Percentiles rank a stretch among this genome's conserved stretches.
These are phyloP conservation scores for Paramormyrops kingsleyae DNA, from an alignment of 2,113 vertebrate genomes.

Conservation along the genomic window DNA sequence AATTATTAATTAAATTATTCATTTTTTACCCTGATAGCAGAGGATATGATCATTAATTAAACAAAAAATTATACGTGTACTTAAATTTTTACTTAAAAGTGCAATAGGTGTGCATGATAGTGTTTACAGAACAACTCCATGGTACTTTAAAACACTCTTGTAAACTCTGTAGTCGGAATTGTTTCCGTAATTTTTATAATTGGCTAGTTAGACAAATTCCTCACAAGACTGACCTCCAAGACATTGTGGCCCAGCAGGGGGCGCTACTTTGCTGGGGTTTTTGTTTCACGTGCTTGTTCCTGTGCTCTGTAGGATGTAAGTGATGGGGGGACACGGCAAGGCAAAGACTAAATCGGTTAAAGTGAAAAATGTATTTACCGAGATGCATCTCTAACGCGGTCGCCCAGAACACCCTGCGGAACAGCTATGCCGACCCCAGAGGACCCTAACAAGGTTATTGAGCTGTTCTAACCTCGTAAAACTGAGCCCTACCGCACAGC, in stretches of 20 bases:
- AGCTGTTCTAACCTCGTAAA: conserved; percentile 51
- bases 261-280: background rate
- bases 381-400: conserved; percentile 31
- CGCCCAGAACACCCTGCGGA: conserved; percentile 30
- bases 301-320: conserved; percentile 52
- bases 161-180: background rate
- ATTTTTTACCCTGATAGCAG: background rate
- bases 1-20: background rate
- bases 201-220: background rate
- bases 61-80: background rate
- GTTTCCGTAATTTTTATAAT: background rate
- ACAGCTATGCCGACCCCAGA: conserved; percentile 35
- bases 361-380: conserved; percentile 43
- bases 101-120: background rate
- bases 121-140: background rate
- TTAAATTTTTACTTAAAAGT: background rate
- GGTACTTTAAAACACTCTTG: background rate
- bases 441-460: conserved; percentile 55
- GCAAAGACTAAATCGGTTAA: conserved; percentile 61
- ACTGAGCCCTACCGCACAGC: conserved; percentile 28
- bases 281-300: conserved; percentile 48
- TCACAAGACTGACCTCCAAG: background rate
- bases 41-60: conserved; percentile 1
- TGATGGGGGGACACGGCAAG: conserved; percentile 55
- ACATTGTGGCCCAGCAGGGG: conserved; percentile 3